These are phyloP conservation scores for Microctenopoma steveboyesi DNA, from an alignment of 2,797 vertebrate genomes.

Conservation along the genomic window DNA sequence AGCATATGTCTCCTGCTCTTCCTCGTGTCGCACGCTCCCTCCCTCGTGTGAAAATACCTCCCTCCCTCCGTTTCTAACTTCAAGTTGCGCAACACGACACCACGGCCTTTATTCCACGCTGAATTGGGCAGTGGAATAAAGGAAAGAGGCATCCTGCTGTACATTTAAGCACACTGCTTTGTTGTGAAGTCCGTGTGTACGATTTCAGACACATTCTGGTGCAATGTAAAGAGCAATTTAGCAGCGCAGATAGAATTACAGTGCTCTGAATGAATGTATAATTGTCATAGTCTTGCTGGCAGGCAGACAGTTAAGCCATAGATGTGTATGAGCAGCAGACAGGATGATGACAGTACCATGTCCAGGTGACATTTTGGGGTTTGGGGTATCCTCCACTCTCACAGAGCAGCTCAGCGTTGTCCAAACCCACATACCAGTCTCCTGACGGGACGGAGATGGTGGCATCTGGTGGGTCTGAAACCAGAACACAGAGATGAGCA, in stretches of 20 bases:
- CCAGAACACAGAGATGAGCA: constrained; percentile 37
- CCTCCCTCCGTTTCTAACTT: constrained; percentile 31
- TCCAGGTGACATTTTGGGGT: constrained; percentile 81
- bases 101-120: constrained; percentile 46
- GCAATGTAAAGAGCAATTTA: constrained; percentile 51
- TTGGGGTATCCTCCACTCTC: constrained; percentile 69
- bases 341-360: constrained; percentile 65
- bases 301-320: constrained; percentile 13
- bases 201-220: constrained; percentile 52
- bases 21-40: constrained; percentile 50
- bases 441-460: constrained; percentile 48
- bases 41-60: constrained; percentile 67
- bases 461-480: constrained; percentile 81
- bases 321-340: constrained; percentile 13
- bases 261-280: constrained; percentile 28
- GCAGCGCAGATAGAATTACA: constrained; percentile 19
- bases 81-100: constrained; percentile 64
- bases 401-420: constrained; percentile 76
- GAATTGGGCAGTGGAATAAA: constrained; percentile 32
- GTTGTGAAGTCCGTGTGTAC: constrained; percentile 30
- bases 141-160: constrained; percentile 20
- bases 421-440: constrained; percentile 65
- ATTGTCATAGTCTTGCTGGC: constrained; percentile 34
- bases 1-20: constrained; percentile 74
- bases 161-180: constrained; percentile 38